phyloP scores from a whole-genome alignment of 2,888 invertebrate genomes.

The Noctua janthina region DNA sequence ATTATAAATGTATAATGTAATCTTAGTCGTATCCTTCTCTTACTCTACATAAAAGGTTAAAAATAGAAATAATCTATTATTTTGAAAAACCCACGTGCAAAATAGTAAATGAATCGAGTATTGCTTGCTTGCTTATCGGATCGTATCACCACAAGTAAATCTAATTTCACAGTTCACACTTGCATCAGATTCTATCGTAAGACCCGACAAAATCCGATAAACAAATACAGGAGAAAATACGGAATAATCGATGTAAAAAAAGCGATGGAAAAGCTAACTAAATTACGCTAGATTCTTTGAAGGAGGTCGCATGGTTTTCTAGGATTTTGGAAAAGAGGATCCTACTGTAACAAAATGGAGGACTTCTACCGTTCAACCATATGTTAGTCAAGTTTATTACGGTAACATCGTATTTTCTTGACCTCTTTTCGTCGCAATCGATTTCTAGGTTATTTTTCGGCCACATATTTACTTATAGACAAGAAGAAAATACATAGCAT shows the following conservation, averaged over 20 bases:
- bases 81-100: background rate
- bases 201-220: conserved; percentile 17
- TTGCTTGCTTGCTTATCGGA: conserved; percentile 31
- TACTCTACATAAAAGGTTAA: background rate
- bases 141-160: conserved; percentile 49
- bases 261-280: background rate
- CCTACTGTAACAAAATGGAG: background rate
- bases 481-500: background rate
- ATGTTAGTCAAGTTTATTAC: background rate
- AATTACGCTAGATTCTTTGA: background rate
- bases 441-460: background rate
- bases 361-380: background rate
- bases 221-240: conserved; percentile 32
- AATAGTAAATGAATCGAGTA: conserved; percentile 32
- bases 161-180: conserved; percentile 56
- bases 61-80: background rate
- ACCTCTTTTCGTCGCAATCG: background rate
- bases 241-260: background rate
- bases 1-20: background rate
- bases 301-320: no score
- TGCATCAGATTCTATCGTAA: background rate
- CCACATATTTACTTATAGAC: background rate
- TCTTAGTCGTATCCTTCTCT: background rate
- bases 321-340: background rate
- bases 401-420: background rate